Conservation (phyloP, 2,797 vertebrate species). For the Micropoecilia bifurca region DNA sequence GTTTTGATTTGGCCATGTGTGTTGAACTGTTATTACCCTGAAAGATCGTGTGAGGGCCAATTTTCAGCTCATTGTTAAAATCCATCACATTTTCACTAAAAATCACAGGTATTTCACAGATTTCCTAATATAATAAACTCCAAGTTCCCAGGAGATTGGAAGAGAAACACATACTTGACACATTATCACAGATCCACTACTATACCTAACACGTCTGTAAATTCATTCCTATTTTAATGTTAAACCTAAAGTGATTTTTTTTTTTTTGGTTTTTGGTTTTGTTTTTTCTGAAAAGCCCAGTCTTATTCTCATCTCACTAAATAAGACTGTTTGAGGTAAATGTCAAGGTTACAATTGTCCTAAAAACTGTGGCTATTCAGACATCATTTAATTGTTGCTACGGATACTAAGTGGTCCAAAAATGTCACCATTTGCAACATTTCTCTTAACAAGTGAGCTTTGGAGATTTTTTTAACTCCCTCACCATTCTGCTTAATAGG, state of each 20-base stretch:
- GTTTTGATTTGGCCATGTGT: not conserved
- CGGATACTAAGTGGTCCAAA: not conserved
- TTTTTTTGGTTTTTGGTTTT: not conserved
- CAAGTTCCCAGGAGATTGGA: not conserved
- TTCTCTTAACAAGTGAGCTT: not conserved
- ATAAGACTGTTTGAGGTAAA: not conserved
- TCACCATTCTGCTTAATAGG: not conserved
- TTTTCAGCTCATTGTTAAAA: not conserved
- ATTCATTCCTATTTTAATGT: not conserved
- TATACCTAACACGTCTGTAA: not conserved
- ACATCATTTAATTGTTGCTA: not conserved
- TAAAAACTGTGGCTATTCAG: not conserved
- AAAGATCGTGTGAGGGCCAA: not conserved
- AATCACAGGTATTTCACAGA: not conserved
- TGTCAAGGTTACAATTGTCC: not conserved
- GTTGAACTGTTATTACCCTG: not conserved
- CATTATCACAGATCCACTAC: not conserved
- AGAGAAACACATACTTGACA: too few species aligned
- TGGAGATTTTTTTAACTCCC: not conserved
- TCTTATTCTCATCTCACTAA: not conserved
- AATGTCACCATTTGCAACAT: not conserved
- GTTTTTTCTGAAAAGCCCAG: not conserved
- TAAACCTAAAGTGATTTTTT: not conserved
- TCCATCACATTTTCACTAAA: not conserved
- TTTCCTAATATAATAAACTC: not conserved